These are phyloP conservation scores for Malurus splendens DNA, from an alignment of 2,797 vertebrate species.

Conservation along the genomic window DNA sequence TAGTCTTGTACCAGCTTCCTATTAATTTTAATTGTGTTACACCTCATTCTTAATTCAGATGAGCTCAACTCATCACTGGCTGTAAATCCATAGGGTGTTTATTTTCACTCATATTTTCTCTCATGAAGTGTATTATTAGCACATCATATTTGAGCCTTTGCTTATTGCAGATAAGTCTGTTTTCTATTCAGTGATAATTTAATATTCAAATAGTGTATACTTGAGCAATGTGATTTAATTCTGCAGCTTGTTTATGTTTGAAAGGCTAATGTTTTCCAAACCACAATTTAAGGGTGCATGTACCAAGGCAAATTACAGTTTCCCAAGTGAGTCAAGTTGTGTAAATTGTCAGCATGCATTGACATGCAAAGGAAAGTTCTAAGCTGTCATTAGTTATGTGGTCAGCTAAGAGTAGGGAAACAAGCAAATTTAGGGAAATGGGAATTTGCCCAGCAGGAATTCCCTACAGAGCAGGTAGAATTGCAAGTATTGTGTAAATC, in stretches of 20 bases:
- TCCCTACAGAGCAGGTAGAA: neutral
- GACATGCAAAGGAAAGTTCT: neutral
- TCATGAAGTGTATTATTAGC: constrained; percentile 24
- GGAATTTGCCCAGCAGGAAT: neutral
- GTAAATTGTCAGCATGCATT: constrained; percentile 10
- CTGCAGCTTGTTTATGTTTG: neutral
- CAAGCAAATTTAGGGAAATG: neutral
- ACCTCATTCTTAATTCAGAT: constrained; percentile 18
- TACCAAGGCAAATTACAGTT: neutral
- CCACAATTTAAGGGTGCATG: neutral
- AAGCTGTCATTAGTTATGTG: neutral
- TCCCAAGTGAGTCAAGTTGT: neutral
- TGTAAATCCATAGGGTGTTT: constrained; percentile 25
- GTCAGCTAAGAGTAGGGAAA: neutral
- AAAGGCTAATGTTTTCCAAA: constrained; percentile 24
- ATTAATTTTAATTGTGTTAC: constrained; percentile 34
- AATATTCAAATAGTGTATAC: constrained; percentile 16
- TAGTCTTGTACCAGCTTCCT: neutral
- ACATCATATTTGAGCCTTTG: constrained; percentile 27
- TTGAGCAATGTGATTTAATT: constrained; percentile 33
- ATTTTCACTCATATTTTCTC: constrained; percentile 32
- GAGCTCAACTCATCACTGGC: constrained; percentile 7
- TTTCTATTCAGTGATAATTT: constrained; percentile 3
- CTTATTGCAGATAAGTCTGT: neutral
- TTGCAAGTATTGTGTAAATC: neutral